Conservation (phyloP, 2,888 invertebrate genomes). For the Drosophila neotestacea region DNA sequence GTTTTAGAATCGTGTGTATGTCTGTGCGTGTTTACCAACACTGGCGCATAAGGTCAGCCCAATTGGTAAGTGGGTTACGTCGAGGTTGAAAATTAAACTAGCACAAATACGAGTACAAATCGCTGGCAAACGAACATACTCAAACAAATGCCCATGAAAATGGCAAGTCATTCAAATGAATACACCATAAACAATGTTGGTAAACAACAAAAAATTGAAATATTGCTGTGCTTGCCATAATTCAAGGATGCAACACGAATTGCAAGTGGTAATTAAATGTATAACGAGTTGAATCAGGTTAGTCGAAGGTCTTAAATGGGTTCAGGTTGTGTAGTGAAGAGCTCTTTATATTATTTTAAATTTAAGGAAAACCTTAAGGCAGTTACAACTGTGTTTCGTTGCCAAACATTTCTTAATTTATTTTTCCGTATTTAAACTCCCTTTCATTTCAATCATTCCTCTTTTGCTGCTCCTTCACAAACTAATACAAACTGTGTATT, state of each 20-base stretch:
- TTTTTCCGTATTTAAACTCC: neutral
- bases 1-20: conserved; percentile 1
- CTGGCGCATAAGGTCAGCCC: conserved; percentile 59
- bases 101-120: conserved; percentile 40
- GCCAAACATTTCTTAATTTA: neutral
- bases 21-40: conserved; percentile 48
- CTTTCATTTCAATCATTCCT: conserved; percentile 1
- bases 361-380: no score
- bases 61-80: conserved; percentile 62
- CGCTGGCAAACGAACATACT: conserved; percentile 8
- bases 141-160: conserved; percentile 32
- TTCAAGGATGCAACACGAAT: conserved; percentile 56
- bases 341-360: neutral
- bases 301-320: conserved; percentile 4
- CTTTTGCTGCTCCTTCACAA: neutral
- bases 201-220: conserved; percentile 40
- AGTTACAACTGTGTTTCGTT: neutral
- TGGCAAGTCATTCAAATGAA: conserved; percentile 70
- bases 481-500: neutral
- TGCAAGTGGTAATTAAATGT: conserved; percentile 15
- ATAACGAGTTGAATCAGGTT: conserved; percentile 8
- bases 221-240: conserved; percentile 35
- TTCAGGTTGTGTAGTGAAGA: neutral
- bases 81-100: conserved; percentile 66
- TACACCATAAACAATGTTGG: conserved; percentile 48